Conservation (phyloP, 2,797 vertebrate species). For the Neopelma chrysocephalum region DNA sequence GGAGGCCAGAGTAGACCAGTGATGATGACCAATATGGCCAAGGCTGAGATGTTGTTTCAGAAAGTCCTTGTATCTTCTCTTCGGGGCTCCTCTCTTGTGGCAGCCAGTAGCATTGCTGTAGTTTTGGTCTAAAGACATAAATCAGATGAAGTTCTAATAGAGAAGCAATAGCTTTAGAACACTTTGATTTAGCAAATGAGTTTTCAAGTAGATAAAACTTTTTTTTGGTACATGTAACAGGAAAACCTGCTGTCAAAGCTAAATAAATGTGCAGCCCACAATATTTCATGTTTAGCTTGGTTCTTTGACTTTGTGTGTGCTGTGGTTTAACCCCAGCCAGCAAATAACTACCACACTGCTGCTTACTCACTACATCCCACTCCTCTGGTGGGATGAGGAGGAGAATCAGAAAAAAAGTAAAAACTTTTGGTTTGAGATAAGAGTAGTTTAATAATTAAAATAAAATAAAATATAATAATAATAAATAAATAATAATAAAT, state of each 20-base stretch:
- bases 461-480: neutral
- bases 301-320: neutral
- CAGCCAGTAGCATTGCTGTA: neutral
- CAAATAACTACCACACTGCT: neutral
- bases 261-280: neutral
- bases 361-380: rapidly evolving
- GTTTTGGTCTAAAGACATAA: neutral
- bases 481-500: neutral
- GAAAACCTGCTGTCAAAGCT: neutral
- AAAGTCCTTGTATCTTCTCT: no score
- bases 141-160: neutral
- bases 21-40: no score
- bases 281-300: neutral
- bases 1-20: no score
- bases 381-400: neutral
- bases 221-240: neutral
- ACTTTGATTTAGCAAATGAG: neutral
- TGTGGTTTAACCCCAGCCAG: neutral
- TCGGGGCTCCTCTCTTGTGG: no score
- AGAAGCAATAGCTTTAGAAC: neutral
- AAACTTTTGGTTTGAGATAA: neutral
- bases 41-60: no score
- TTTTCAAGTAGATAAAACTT: neutral
- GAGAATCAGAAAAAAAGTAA: neutral
- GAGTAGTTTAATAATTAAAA: neutral